phyloP scores from a whole-genome alignment of 1,140 invertebrate species.

The Heliothis virescens region DNA sequence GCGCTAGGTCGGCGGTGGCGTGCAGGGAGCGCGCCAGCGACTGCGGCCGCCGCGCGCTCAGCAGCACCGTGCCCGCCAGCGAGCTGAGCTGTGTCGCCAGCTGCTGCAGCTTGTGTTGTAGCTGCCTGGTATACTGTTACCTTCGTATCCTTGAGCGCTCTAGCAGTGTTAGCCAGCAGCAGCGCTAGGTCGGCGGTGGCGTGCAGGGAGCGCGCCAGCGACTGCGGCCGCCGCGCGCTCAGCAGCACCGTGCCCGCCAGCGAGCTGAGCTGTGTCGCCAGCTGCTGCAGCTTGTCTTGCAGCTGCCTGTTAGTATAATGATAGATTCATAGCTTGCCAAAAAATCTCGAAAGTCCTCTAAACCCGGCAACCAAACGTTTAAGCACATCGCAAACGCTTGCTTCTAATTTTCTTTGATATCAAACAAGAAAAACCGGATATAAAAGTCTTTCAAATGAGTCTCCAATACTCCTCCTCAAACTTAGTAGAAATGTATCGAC shows the following conservation, averaged over 20 bases:
- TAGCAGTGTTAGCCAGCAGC: conserved; percentile 54
- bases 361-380: too few relatives aligned
- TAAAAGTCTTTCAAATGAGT: too few relatives aligned
- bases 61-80: not conserved
- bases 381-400: not conserved
- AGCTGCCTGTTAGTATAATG: conserved; percentile 55
- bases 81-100: not conserved
- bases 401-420: not conserved
- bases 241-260: conserved; percentile 56
- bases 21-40: too few relatives aligned
- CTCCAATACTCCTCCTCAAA: too few relatives aligned
- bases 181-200: conserved; percentile 52
- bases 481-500: too few relatives aligned
- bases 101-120: not conserved
- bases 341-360: too few relatives aligned
- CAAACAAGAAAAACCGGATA: not conserved
- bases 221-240: conserved; percentile 56
- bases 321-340: not conserved
- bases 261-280: conserved; percentile 62
- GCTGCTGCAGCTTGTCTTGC: conserved; percentile 62
- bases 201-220: conserved; percentile 54
- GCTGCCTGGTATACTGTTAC: conserved; percentile 26
- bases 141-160: conserved; percentile 54
- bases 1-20: too few relatives aligned
- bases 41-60: too few relatives aligned